These are phyloP conservation scores for Nomada ferruginata DNA, from an alignment of 2,888 invertebrate genomes.

Conservation along the genomic window DNA sequence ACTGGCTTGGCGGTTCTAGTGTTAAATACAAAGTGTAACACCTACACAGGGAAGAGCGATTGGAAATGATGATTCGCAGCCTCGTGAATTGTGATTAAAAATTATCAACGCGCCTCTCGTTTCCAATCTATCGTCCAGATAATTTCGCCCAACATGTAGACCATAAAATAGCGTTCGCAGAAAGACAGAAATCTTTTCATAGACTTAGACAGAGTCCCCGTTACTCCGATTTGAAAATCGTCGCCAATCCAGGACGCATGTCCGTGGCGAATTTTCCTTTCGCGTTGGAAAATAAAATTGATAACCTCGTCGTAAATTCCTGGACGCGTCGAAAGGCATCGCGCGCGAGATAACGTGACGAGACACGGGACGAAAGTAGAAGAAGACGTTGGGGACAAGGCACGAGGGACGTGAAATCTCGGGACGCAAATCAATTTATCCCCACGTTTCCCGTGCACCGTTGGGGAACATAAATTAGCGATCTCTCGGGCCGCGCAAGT, in stretches of 20 bases:
- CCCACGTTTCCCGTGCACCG: constrained; percentile 16
- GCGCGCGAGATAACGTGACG: constrained; percentile 3
- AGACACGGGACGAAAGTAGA: not conserved
- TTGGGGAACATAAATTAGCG: constrained; percentile 31
- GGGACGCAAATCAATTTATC: constrained; percentile 22
- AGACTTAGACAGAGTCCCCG: not conserved
- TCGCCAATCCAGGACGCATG: not conserved
- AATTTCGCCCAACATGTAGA: too few species aligned
- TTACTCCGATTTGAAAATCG: not conserved
- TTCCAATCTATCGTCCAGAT: too few species aligned
- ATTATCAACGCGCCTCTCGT: too few species aligned
- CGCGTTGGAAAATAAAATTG: not conserved
- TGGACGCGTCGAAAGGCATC: not conserved
- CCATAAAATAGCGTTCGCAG: too few species aligned
- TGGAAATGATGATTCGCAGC: too few species aligned
- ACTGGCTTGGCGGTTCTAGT: too few species aligned
- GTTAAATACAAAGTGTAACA: too few species aligned
- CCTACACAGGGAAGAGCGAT: too few species aligned
- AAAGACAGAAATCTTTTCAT: too few species aligned
- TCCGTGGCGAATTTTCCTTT: not conserved
- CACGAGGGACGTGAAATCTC: constrained; percentile 7
- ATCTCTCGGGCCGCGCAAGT: constrained; percentile 19
- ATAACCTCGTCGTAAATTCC: constrained; percentile 21
- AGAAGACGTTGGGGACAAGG: not conserved
- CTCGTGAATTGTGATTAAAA: too few species aligned